phyloP scores from a whole-genome alignment of 2,888 invertebrate species.

The Xanthorhoe spadicearia region DNA sequence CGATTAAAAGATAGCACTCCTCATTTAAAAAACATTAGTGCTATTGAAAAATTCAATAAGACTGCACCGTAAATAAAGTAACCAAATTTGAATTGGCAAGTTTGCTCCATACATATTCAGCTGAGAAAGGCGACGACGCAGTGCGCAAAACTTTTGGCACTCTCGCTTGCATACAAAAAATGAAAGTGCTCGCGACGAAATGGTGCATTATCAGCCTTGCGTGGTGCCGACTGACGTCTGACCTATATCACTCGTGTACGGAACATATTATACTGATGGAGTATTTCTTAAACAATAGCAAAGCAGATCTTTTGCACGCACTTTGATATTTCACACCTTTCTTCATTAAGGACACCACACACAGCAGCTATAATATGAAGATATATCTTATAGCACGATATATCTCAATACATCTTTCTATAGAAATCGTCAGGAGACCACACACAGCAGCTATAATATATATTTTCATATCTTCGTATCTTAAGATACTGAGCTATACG shows the following conservation, averaged over 20 bases:
- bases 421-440: too few species aligned
- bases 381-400: too few species aligned
- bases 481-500: too few species aligned
- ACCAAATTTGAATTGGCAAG: slow-evolving; percentile 79
- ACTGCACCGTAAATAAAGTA: slow-evolving; percentile 66
- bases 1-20: too few species aligned
- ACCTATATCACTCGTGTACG: slow-evolving; percentile 42
- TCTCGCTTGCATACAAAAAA: slow-evolving; percentile 82
- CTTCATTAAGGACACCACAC: too few species aligned
- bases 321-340: neutral
- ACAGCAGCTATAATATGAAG: too few species aligned
- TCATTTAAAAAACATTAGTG: slow-evolving; percentile 19
- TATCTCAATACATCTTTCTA: too few species aligned
- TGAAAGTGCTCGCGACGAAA: slow-evolving; percentile 71
- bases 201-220: slow-evolving; percentile 63
- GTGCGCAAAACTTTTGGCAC: slow-evolving; percentile 84
- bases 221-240: slow-evolving; percentile 53
- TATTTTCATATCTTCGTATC: too few species aligned
- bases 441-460: too few species aligned
- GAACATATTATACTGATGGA: neutral
- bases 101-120: slow-evolving; percentile 79
- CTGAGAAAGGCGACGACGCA: slow-evolving; percentile 68
- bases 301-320: neutral
- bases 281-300: neutral
- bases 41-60: slow-evolving; percentile 60